Evolutionary conservation across 2,113 vertebrate species (phyloP).

Genomic region (Nanorana parkeri): DNA sequence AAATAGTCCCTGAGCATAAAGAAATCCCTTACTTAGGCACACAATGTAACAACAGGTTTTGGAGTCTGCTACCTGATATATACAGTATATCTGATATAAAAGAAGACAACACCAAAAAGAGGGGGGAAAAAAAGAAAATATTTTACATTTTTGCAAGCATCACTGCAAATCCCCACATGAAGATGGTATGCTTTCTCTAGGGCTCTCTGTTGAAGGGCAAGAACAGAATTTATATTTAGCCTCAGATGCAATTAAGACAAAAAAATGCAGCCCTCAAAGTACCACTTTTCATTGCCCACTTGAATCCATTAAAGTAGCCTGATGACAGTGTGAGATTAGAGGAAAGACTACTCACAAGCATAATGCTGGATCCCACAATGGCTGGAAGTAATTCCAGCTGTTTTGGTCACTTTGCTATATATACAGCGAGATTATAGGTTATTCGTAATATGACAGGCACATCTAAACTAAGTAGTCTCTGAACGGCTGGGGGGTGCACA

Average conservation of each 20-base stretch:
- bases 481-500: too few species aligned
- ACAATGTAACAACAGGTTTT: too few species aligned
- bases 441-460: neutral
- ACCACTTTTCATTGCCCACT: neutral
- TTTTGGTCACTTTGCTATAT: neutral
- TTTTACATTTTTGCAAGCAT: neutral
- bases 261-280: neutral
- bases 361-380: constrained; percentile 2
- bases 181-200: too few species aligned
- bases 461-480: neutral
- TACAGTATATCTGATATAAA: neutral
- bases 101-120: neutral
- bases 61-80: too few species aligned
- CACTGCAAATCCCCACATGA: neutral
- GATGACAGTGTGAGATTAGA: constrained; percentile 21
- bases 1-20: too few species aligned
- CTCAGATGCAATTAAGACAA: neutral
- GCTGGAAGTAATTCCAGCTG: neutral
- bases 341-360: neutral
- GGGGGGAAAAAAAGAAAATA: neutral
- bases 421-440: neutral
- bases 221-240: neutral
- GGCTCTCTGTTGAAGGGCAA: neutral
- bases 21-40: too few species aligned
- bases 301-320: neutral